Evolutionary conservation across 2,797 vertebrate species (phyloP).

Genomic region (Sebastolobus altivelis): DNA sequence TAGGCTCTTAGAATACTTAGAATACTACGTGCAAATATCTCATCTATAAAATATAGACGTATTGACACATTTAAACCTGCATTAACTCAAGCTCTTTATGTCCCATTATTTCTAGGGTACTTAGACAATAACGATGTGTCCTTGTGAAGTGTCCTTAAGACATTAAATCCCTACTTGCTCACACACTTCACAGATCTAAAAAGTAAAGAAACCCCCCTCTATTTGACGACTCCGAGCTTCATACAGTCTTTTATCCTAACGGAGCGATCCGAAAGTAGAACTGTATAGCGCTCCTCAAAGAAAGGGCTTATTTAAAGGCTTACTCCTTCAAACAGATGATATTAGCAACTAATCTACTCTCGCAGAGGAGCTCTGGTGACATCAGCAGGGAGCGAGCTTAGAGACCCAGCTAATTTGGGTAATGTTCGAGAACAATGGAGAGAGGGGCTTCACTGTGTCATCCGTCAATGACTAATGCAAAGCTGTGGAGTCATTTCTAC

Average conservation of each 20-base stretch:
- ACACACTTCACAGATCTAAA: constrained; percentile 19
- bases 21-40: neutral
- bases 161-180: constrained; percentile 22
- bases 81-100: neutral
- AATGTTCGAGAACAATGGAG: constrained; percentile 65
- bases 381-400: constrained; percentile 45
- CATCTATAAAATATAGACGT: neutral
- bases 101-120: neutral
- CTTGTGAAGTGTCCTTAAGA: constrained; percentile 27
- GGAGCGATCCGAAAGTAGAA: constrained; percentile 24
- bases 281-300: constrained; percentile 24
- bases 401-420: constrained; percentile 67
- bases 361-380: constrained; percentile 47
- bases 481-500: constrained; percentile 42
- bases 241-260: constrained; percentile 34
- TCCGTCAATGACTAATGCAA: constrained; percentile 68
- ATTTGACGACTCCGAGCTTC: constrained; percentile 15
- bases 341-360: constrained; percentile 59
- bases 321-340: constrained; percentile 60
- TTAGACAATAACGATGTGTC: constrained; percentile 2
- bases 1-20: neutral
- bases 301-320: constrained; percentile 39
- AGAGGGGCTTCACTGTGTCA: constrained; percentile 54
- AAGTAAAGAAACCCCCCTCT: constrained; percentile 5
- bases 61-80: neutral